Percentiles rank a stretch among this genome's conserved stretches.
Conservation (phyloP, 2,113 vertebrate genomes). For the Nansenia antarctica region DNA sequence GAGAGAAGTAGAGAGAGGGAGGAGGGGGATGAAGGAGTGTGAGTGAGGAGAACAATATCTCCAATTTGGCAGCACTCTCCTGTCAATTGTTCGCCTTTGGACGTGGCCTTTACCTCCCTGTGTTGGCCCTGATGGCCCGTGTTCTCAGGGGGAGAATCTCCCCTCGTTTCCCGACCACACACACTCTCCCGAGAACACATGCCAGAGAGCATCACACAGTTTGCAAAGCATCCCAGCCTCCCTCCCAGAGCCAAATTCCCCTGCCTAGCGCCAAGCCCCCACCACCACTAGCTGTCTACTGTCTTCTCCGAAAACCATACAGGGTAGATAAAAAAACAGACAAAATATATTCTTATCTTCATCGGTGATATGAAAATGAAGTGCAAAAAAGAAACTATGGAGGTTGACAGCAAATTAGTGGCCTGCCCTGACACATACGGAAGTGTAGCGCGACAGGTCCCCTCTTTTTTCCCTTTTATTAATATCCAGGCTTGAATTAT, state of each 20-base stretch:
- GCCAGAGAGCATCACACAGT: slow-evolving; percentile 47
- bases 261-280: slow-evolving; percentile 36
- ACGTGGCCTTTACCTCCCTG: slow-evolving; percentile 45
- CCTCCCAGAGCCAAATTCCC: slow-evolving; percentile 47
- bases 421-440: slow-evolving; percentile 67
- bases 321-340: slow-evolving; percentile 61
- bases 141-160: slow-evolving; percentile 20
- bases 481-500: slow-evolving; percentile 84
- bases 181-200: slow-evolving; percentile 42
- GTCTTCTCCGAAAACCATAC: slow-evolving; percentile 52
- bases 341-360: slow-evolving; percentile 73
- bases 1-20: not conserved
- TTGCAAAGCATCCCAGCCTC: slow-evolving; percentile 51
- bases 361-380: slow-evolving; percentile 39
- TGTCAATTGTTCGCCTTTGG: slow-evolving; percentile 40
- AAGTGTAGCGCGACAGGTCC: slow-evolving; percentile 71
- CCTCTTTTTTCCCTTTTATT: slow-evolving; percentile 70
- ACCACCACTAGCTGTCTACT: slow-evolving; percentile 1
- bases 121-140: slow-evolving; percentile 38
- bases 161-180: not conserved
- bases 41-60: slow-evolving; percentile 19
- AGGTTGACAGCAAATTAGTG: slow-evolving; percentile 78
- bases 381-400: slow-evolving; percentile 42
- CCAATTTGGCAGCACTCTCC: slow-evolving; percentile 33
- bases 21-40: not conserved